Evolutionary conservation across 2,113 vertebrate species (phyloP).

Genomic region (Dromaius novaehollandiae): DNA sequence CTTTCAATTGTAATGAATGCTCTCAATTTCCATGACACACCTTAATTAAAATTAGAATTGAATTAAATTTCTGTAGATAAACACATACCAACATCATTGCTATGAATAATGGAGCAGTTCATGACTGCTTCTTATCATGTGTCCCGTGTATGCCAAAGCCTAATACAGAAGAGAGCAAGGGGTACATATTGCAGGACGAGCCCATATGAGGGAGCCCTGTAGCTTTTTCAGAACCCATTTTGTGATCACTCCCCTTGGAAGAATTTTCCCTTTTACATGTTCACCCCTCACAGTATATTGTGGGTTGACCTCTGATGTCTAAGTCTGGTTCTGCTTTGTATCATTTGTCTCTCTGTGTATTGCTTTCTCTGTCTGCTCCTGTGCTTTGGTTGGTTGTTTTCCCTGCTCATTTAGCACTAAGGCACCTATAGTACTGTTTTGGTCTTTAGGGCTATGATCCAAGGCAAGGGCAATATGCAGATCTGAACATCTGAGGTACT

Average conservation of each 20-base stretch:
- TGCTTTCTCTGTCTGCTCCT: constrained; percentile 37
- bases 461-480: neutral
- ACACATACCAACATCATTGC: neutral
- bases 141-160: neutral
- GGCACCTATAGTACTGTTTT: neutral
- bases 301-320: constrained; percentile 52
- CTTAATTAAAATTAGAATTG: neutral
- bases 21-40: neutral
- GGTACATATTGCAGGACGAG: constrained; percentile 47
- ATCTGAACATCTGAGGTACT: neutral
- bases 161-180: neutral
- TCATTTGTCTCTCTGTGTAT: constrained; percentile 57
- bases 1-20: neutral
- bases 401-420: neutral
- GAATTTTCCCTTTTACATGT: neutral
- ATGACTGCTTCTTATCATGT: neutral
- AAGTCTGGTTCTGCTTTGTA: constrained; percentile 55
- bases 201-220: constrained; percentile 66
- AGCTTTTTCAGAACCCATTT: constrained; percentile 59
- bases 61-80: neutral
- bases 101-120: neutral
- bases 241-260: neutral
- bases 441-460: neutral
- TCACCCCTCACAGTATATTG: constrained; percentile 33
- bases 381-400: constrained; percentile 20